Percentiles rank a stretch among this genome's conserved stretches.
These are phyloP conservation scores for Montipora cactus DNA, from an alignment of 64 coral and sea anemone species.

Conservation along the genomic window DNA sequence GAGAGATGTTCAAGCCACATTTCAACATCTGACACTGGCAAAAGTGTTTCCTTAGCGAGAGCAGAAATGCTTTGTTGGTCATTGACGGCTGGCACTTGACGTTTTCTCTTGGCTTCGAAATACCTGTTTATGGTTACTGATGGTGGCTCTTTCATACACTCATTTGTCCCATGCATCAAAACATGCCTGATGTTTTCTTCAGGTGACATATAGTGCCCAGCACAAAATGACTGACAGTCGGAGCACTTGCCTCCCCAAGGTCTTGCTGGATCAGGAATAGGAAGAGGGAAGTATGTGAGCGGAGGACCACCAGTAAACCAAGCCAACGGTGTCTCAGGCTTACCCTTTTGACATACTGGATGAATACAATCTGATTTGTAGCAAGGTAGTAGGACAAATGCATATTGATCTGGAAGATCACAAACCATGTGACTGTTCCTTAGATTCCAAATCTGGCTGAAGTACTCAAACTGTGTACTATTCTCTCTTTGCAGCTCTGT, in stretches of 20 bases:
- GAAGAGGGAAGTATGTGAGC: conserved; percentile 14
- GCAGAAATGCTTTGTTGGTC: conserved; percentile 1
- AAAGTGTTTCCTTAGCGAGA: conserved; percentile 37
- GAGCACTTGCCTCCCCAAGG: not conserved
- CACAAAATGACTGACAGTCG: not conserved
- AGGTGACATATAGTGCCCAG: not conserved
- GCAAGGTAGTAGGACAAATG: conserved; percentile 54
- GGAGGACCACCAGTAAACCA: conserved; percentile 39
- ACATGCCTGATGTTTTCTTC: no score
- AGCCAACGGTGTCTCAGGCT: not conserved
- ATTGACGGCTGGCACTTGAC: not conserved
- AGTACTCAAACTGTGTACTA: conserved; percentile 38
- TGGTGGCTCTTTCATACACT: not conserved
- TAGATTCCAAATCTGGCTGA: conserved; percentile 68
- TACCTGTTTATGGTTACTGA: not conserved
- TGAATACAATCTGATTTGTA: conserved; percentile 23
- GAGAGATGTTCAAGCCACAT: conserved; percentile 52
- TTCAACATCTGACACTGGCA: conserved; percentile 44
- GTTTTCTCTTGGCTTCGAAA: not conserved
- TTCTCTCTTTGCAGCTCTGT: not conserved
- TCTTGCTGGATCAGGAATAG: conserved; percentile 16
- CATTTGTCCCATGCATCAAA: no score
- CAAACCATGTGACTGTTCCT: conserved; percentile 64
- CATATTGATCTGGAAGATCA: conserved; percentile 44
- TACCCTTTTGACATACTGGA: conserved; percentile 22